phyloP scores from a whole-genome alignment of 2,113 vertebrate genomes.

The Rhombomys opimus region DNA sequence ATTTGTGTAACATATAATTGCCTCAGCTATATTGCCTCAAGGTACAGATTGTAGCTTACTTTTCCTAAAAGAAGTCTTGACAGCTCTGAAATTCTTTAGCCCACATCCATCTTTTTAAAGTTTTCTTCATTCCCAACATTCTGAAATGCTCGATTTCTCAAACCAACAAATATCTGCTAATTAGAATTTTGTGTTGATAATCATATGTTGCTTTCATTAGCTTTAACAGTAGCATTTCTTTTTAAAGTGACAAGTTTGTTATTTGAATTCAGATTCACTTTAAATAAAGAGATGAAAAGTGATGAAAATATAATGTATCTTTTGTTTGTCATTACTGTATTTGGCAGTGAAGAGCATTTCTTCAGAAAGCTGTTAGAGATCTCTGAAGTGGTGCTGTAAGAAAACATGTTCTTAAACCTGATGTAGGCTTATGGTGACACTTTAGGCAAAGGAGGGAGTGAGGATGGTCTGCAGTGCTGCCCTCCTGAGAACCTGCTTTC shows the following conservation, averaged over 20 bases:
- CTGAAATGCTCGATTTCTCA: background rate
- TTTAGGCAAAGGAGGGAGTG: background rate
- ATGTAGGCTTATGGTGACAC: background rate
- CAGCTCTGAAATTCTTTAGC: background rate
- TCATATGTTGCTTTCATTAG: background rate
- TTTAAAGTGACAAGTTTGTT: slow-evolving; percentile 8
- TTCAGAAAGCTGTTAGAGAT: background rate
- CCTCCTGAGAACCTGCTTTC: background rate
- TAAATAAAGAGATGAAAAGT: background rate
- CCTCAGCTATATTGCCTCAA: background rate
- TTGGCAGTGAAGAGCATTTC: background rate
- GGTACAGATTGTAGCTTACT: background rate
- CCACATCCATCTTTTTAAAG: background rate
- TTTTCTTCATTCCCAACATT: background rate
- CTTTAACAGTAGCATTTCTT: background rate
- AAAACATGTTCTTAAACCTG: background rate
- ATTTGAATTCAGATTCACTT: background rate
- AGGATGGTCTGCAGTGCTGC: background rate
- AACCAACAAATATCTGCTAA: background rate
- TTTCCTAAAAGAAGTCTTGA: background rate
- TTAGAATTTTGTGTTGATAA: background rate
- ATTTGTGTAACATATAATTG: background rate
- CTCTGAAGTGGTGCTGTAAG: background rate
- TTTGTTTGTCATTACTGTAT: background rate
- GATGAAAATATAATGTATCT: background rate